Conservation (phyloP, 2,113 vertebrate genomes). For the Trematomus loennbergii region DNA sequence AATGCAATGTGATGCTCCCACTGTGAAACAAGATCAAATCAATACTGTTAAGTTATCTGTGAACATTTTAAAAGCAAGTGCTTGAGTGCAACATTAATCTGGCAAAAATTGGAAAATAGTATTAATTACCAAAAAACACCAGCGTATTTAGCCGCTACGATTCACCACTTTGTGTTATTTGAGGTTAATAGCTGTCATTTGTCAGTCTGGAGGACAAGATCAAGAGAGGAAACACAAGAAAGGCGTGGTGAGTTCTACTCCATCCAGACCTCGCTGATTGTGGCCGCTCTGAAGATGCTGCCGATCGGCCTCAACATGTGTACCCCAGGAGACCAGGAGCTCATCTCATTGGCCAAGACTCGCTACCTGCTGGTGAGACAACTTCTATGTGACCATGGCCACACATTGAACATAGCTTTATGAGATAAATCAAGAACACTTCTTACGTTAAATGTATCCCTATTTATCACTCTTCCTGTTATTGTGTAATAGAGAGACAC, state of each 20-base stretch:
- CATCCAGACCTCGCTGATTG: constrained; percentile 97
- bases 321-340: constrained; percentile 97
- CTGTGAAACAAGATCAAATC: constrained; percentile 24
- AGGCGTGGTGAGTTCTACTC: constrained; percentile 96
- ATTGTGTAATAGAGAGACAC: constrained; percentile 90
- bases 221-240: constrained; percentile 97
- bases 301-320: constrained; percentile 99
- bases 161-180: constrained; percentile 18
- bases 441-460: background rate
- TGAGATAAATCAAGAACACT: background rate
- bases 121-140: background rate
- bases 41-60: constrained; percentile 23
- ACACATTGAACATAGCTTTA: background rate
- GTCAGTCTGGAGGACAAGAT: constrained; percentile 96
- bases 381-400: background rate
- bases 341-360: constrained; percentile 94
- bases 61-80: constrained; percentile 18
- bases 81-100: constrained; percentile 22
- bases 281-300: constrained; percentile 97
- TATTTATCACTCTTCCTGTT: constrained; percentile 17
- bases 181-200: constrained; percentile 32
- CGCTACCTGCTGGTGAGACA: constrained; percentile 91
- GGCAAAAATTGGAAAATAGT: constrained; percentile 3
- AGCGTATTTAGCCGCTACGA: constrained; percentile 14
- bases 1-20: constrained; percentile 8